Evolutionary conservation across 2,888 invertebrate genomes (phyloP), one percentile per base, ranked within the genome.

Genomic region (Leptinotarsa rubiginosa): DNA sequence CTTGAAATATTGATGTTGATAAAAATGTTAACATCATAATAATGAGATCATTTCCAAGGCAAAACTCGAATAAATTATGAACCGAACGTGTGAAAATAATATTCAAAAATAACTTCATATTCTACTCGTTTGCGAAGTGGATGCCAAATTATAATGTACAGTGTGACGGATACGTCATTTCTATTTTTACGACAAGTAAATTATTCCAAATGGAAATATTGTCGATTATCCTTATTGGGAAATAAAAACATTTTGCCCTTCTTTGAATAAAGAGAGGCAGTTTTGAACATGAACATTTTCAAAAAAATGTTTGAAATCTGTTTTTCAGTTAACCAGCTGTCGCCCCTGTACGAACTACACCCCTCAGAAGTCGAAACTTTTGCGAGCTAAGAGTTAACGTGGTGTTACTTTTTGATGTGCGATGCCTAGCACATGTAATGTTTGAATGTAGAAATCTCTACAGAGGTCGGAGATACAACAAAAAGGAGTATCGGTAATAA

Each of bases 101-200:
- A 68, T 62, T 71, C 69, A 65, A 65, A 74, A 74, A 74, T 74
- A 74, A 69, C 74, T 52, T 56, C 73, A 73, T 25, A 70, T 67
- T 70, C 62, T 68, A 64, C 64, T 69, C 31, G 69, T 62, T 74
- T 64, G 64, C 62, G 52, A 64, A 41, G 41, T 67, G 68, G 56
- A 47, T 74, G 74, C 74, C 74, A 74, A 74, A 69, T 54, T 65
- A 66, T 47, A 15, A 16, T 5, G 15, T 50, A 50, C 16, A 69
- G 20, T 56, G 50, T 47, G 18, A 66, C 49, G 25, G 47, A n/a
- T 25, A 25, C 54, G 54, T 68, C 69, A 69, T 31, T 62, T 62
- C 62, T 62, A 62, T 62, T 62, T 31, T 62, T 62, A 62, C 10
- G 16, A 16, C 5, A 4, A 41, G 31, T 62, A 62, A 41, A 41